Conservation (phyloP, 2,113 vertebrate genomes). For the Epinephelus lanceolatus region DNA sequence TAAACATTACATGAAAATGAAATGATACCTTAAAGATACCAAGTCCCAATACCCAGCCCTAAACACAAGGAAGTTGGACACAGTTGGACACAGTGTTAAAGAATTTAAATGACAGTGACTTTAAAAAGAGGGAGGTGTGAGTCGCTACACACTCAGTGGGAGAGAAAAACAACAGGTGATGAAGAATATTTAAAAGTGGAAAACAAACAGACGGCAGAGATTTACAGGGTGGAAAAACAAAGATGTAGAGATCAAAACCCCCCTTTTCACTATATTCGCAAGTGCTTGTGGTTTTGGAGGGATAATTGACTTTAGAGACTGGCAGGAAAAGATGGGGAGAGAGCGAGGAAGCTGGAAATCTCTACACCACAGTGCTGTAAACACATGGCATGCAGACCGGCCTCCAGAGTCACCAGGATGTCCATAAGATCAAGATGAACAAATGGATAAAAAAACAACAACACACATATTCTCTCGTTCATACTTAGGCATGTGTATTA, state of each 20-base stretch:
- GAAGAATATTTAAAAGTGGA: constrained; percentile 27
- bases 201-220: constrained; percentile 37
- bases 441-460: constrained; percentile 36
- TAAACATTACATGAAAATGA: too few species aligned
- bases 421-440: constrained; percentile 57
- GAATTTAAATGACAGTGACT: background rate
- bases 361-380: constrained; percentile 29
- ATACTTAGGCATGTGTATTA: constrained; percentile 58
- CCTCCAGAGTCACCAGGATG: constrained; percentile 51
- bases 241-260: constrained; percentile 40
- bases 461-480: background rate
- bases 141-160: constrained; percentile 9
- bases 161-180: constrained; percentile 51
- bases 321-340: constrained; percentile 8
- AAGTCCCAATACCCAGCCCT: too few species aligned
- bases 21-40: too few species aligned
- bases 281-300: constrained; percentile 20
- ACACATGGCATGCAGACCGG: constrained; percentile 41
- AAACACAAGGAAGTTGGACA: background rate
- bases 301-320: constrained; percentile 16
- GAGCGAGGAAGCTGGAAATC: constrained; percentile 20
- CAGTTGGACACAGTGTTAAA: background rate
- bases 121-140: constrained; percentile 2
- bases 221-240: constrained; percentile 42
- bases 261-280: constrained; percentile 7